Evolutionary conservation across 2,888 invertebrate genomes (phyloP).

Genomic region (Microdon myrmicae): DNA sequence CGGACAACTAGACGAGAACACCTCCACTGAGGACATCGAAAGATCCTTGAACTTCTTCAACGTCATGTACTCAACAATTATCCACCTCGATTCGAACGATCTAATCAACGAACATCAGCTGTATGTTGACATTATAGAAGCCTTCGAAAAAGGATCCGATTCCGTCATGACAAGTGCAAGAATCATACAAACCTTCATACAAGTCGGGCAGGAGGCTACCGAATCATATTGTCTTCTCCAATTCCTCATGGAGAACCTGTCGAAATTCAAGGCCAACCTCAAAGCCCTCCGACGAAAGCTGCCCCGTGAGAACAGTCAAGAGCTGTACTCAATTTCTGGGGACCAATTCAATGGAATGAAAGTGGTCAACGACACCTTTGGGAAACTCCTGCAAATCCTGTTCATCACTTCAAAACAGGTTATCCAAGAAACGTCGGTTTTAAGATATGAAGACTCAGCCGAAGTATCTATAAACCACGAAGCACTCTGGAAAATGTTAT

Average conservation of each 20-base stretch:
- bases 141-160: slow-evolving; percentile 76
- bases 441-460: slow-evolving; percentile 28
- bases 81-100: slow-evolving; percentile 73
- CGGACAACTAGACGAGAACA: slow-evolving; percentile 95
- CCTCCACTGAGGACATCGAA: slow-evolving; percentile 85
- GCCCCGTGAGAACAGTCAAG: slow-evolving; percentile 67
- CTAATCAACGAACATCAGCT: slow-evolving; percentile 74
- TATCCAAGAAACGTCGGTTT: slow-evolving; percentile 65
- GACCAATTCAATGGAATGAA: slow-evolving; percentile 69
- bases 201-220: slow-evolving; percentile 71
- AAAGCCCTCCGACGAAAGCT: slow-evolving; percentile 81
- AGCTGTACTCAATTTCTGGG: slow-evolving; percentile 62
- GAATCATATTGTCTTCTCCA: slow-evolving; percentile 81
- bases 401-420: slow-evolving; percentile 72
- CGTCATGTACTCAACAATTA: slow-evolving; percentile 81
- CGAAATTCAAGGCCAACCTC: slow-evolving; percentile 81
- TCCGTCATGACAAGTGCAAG: slow-evolving; percentile 76
- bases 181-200: slow-evolving; percentile 71
- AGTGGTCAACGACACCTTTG: slow-evolving; percentile 71
- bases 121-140: slow-evolving; percentile 68
- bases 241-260: slow-evolving; percentile 77
- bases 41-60: slow-evolving; percentile 85
- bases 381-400: slow-evolving; percentile 71
- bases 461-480: slow-evolving; percentile 71
- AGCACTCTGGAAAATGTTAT: slow-evolving; percentile 78